phyloP scores from a whole-genome alignment of 2,888 invertebrate species.

The Conistra vaccinii region DNA sequence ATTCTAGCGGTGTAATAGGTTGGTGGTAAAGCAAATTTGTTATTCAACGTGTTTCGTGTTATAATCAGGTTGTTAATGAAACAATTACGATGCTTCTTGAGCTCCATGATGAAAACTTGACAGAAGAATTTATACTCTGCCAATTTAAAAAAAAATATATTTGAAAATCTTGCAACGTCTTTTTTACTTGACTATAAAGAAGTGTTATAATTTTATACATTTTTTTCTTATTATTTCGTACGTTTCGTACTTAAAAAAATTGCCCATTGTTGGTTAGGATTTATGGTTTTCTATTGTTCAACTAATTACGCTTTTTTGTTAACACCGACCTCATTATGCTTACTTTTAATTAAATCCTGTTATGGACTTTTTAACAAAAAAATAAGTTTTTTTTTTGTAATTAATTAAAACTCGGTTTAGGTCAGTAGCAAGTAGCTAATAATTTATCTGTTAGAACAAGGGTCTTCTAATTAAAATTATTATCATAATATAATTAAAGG shows the following conservation, averaged over 20 bases:
- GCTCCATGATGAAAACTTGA: neutral
- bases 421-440: conserved; percentile 3
- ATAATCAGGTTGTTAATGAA: neutral
- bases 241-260: neutral
- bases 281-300: conserved; percentile 5
- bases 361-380: neutral
- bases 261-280: neutral
- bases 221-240: neutral
- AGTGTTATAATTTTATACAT: neutral
- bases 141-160: neutral
- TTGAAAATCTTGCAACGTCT: neutral
- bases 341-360: conserved; percentile 7
- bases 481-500: conserved; percentile 35
- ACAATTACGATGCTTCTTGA: neutral
- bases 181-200: neutral
- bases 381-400: neutral
- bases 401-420: conserved; percentile 15
- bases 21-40: neutral
- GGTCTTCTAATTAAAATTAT: conserved; percentile 33
- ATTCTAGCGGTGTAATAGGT: neutral
- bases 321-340: neutral
- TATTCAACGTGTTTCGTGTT: conserved; percentile 5
- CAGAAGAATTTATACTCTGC: neutral
- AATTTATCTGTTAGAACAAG: conserved; percentile 10
- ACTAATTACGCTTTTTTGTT: conserved; percentile 2